phyloP scores from a whole-genome alignment of 2,113 vertebrate species.

The Aleadryas rufinucha region DNA sequence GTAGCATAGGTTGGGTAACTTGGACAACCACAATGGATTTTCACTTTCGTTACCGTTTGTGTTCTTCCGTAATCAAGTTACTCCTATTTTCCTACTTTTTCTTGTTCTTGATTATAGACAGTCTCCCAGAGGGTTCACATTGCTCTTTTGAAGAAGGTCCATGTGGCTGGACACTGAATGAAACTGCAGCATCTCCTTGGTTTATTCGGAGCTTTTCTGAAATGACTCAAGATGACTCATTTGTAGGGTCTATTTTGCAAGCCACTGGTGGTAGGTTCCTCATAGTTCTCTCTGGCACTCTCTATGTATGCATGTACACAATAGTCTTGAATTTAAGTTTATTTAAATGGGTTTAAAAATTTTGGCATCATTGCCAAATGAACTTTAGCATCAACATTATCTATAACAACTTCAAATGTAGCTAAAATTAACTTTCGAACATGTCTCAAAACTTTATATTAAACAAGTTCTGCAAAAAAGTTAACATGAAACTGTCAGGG shows the following conservation, averaged over 20 bases:
- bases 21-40: not conserved
- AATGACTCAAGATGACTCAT: constrained; percentile 15
- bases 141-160: constrained; percentile 83
- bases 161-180: constrained; percentile 81
- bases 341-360: not conserved
- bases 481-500: not conserved
- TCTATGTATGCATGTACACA: not conserved
- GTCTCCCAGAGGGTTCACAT: constrained; percentile 77
- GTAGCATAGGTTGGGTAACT: not conserved
- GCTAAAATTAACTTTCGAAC: not conserved
- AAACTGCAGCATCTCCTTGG: constrained; percentile 70
- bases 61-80: not conserved
- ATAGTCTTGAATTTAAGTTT: not conserved
- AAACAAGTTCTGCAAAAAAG: not conserved
- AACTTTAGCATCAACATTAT: not conserved
- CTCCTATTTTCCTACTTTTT: not conserved
- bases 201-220: constrained; percentile 66
- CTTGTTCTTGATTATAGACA: constrained; percentile 44
- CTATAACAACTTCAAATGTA: not conserved
- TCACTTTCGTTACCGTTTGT: not conserved
- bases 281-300: not conserved
- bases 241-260: constrained; percentile 73
- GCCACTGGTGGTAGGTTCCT: constrained; percentile 74
- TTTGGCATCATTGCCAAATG: not conserved
- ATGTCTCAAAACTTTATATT: not conserved